Evolutionary conservation across 2,888 invertebrate genomes (phyloP), one percentile per base, ranked within the genome.

Genomic region (Diaphora mendica): DNA sequence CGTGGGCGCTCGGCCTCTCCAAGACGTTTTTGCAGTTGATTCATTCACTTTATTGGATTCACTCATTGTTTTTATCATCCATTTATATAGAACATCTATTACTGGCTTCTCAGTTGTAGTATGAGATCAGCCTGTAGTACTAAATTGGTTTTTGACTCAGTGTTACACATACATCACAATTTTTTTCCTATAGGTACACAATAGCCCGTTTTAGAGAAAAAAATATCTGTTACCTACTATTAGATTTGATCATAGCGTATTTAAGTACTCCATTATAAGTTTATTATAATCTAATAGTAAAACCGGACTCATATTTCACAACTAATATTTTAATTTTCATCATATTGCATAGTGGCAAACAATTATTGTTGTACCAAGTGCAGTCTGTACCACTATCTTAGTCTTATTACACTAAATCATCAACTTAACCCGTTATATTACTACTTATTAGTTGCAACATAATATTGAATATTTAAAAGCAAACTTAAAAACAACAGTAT

Each of bases 21-120:
- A 62, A 72, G 17, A 75, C 75, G 82, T 88, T 88, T 89, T 88
- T 88, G 88, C 88, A 87, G 87, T 87, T 85, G 86, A 89, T 89
- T 90, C 90, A 91, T 87, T 85, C 85, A 85, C 79, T 85, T 84
- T 75, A 80, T 59, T 64, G 67, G 77, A 74, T 67, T 78, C 81
- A 75, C 72, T 79, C 74, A 84, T 80, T 84, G 80, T 83, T 83
- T 79, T 78, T 73, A 75, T 79, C 73, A 76, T 30, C 66, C 33
- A 75, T 64, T 74, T 74, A 64, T 30, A 13, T 48, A 73, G 64
- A 75, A 71, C 23, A 73, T 70, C 77, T 81, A 78, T 79, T 82
- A 73, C 72, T 76, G 75, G 69, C 39, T 65, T 68, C 71, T 77
- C 64, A 66, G 51, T 23, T 75, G 48, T 35, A n/a, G 26, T 68